Base-by-base conservation (phyloP, 2,113 vertebrate species). In the Stigmatopora nigra region DNA sequence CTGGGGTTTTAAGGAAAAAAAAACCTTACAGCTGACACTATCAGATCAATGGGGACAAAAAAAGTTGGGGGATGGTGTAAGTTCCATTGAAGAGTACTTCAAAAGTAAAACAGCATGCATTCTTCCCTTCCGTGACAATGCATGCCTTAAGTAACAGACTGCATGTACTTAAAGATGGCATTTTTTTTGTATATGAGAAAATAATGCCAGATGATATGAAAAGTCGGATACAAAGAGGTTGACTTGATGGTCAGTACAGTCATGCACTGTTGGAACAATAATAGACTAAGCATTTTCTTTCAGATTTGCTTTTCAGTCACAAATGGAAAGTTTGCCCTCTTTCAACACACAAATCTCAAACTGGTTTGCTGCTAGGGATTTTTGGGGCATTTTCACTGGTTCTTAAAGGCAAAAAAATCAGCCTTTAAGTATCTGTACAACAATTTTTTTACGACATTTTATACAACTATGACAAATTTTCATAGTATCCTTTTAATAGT, bases 91-190 rank as follows among this genome's bases (percentile, higher is more conserved):
- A 35, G 64, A 44, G 0, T n/a, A 48, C 61, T 14, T 65, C 51
- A 70, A 19, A 65, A 49, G 15, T 56, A 16, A 12, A 45, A 8
- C 2, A 7, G 5, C 60, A 63, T 63, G 31, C 31, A 58, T 58
- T 58, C 9, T 36, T 59, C 13, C 17, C 36, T 49, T 31, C 51
- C 66, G 41, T 19, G 17, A 14, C 41, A 15, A 44, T 3, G 0
- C 61, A 73, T 73, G 59, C 66, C 79, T 78, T 41, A 41, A 41
- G 9, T 49, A 73, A 71, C 57, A 46, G 44, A 70, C 58, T 61
- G 62, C 35, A 35, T 73, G 67, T 36, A 41, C 6, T 1, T 41
- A 16, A 47, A 14, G 62, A 47, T 22, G 52, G 10, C 52, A 19
- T 5, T 2, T 55, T 11, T 25, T 55, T 19, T 19, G 20, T 55